Percentiles rank a stretch among this genome's conserved stretches.
These are phyloP conservation scores for Sweltsa coloradensis DNA, from an alignment of 1,140 invertebrate genomes.

Conservation along the genomic window DNA sequence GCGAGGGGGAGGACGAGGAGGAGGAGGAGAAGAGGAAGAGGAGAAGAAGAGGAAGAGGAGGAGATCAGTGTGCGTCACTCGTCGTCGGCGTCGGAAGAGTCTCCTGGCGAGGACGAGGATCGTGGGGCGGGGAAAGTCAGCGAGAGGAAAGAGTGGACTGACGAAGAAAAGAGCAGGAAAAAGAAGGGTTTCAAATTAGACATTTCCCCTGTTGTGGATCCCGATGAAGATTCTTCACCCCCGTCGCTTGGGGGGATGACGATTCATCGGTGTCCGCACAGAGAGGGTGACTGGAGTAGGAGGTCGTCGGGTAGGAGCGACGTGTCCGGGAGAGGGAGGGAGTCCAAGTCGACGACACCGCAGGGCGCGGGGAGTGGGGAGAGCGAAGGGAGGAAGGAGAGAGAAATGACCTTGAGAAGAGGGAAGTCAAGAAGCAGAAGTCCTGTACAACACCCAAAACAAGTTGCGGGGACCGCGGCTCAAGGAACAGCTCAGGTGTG, in stretches of 20 bases:
- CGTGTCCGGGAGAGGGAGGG: neutral
- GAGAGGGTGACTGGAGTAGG: neutral
- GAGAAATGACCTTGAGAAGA: slow-evolving; percentile 26
- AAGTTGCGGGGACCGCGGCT: no score
- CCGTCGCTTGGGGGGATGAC: slow-evolving; percentile 17
- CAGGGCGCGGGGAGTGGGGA: slow-evolving; percentile 12
- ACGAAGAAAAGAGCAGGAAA: slow-evolving; percentile 47
- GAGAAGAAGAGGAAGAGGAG: slow-evolving; percentile 33
- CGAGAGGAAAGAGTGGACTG: slow-evolving; percentile 33
- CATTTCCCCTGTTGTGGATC: slow-evolving; percentile 35
- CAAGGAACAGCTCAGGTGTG: no score
- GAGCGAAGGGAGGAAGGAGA: slow-evolving; percentile 22
- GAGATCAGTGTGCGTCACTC: slow-evolving; percentile 57
- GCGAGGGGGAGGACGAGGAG: slow-evolving; percentile 40
- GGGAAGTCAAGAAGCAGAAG: slow-evolving; percentile 41
- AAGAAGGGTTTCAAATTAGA: slow-evolving; percentile 57
- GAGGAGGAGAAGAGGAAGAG: slow-evolving; percentile 47
- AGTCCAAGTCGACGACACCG: neutral
- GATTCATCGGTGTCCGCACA: neutral
- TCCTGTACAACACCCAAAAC: slow-evolving; percentile 32
- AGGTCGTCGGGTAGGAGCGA: slow-evolving; percentile 3
- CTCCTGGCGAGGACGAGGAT: slow-evolving; percentile 49
- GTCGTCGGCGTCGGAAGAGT: slow-evolving; percentile 67
- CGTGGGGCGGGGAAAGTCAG: neutral
- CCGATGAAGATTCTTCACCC: slow-evolving; percentile 33